Evolutionary conservation across 2,113 vertebrate genomes (phyloP), one percentile per base, ranked within the genome.

Genomic region (Xenopus borealis): DNA sequence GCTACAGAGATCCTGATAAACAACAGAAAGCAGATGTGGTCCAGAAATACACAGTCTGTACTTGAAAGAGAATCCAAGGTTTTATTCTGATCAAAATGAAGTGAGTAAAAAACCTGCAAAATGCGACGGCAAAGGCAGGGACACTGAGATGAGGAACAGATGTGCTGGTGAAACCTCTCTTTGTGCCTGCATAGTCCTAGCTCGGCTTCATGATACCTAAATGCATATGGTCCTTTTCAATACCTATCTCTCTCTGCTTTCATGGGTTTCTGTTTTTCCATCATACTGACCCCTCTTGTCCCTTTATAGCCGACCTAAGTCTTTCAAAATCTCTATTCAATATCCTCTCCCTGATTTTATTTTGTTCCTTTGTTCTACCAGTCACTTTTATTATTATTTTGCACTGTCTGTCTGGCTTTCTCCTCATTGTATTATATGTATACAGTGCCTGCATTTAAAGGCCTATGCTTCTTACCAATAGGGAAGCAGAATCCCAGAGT

Each of bases 81-180:
- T 73, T 61, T 68, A 66, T 74, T 58, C 72, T 16, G 44, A 66
- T 59, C 12, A 59, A 45, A 66, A 74, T 59, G 53, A 74, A 66
- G 63, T 59, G 52, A 58, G 63, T 40, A n/a, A 57, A 19, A 73
- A 16, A 30, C 14, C 45, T 27, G 14, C 7, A 74, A 59, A 66
- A 76, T 45, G 27, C 9, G 45, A 45, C 10, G 10, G 27, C 47
- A 40, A 58, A 58, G 57, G 18, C 58, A 12, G 47, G 47, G 66
- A 52, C 46, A 70, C 0, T 0, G 1, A 69, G n/a, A 52, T 62
- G 12, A 11, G 17, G 73, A 63, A 75, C 45, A 10, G 0, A 75
- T 75, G 72, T 64, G 52, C 12, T 17, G n/a, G 16, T 67, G 40
- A 65, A 59, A 59, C 30, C 8, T 27, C 10, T 3, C 30, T 17